Conservation (phyloP, 2,797 vertebrate species). For the Trichosurus vulpecula region DNA sequence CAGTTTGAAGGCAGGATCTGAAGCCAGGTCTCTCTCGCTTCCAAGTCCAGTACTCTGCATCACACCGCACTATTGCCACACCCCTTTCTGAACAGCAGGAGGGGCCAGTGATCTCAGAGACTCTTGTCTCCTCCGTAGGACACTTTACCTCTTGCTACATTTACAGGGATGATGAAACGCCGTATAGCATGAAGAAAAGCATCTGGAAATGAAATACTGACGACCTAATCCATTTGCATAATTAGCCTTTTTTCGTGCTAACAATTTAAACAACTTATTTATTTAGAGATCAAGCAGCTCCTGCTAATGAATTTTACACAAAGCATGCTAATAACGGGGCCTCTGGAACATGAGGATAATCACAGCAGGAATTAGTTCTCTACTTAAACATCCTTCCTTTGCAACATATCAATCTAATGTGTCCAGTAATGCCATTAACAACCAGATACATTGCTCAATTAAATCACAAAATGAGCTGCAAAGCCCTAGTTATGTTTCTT, state of each 20-base stretch:
- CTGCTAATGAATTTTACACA: constrained; percentile 88
- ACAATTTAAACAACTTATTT: constrained; percentile 88
- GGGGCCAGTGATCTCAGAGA: not conserved
- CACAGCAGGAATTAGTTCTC: constrained; percentile 87
- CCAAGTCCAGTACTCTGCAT: not conserved
- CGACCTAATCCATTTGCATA: constrained; percentile 88
- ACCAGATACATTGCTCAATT: constrained; percentile 94
- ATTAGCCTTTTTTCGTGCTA: constrained; percentile 83
- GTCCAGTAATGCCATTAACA: constrained; percentile 91
- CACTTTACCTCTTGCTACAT: constrained; percentile 61
- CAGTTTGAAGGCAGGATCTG: not conserved
- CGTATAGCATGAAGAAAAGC: constrained; percentile 77
- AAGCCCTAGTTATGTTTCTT: constrained; percentile 88
- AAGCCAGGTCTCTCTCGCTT: not conserved
- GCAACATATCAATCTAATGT: constrained; percentile 90
- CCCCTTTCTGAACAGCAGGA: constrained; percentile 45
- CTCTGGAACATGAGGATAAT: constrained; percentile 87
- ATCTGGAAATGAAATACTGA: constrained; percentile 86
- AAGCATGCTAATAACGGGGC: constrained; percentile 86
- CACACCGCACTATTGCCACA: not conserved
- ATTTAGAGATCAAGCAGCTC: constrained; percentile 88
- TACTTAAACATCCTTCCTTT: constrained; percentile 88
- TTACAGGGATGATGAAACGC: constrained; percentile 77
- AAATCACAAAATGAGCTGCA: constrained; percentile 90
- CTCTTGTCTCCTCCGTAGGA: not conserved